A percentile compares a stretch with the other conserved stretches of the same genome.
These are phyloP conservation scores for Ferrisia virgata DNA, from an alignment of 2,888 invertebrate genomes.

Conservation along the genomic window DNA sequence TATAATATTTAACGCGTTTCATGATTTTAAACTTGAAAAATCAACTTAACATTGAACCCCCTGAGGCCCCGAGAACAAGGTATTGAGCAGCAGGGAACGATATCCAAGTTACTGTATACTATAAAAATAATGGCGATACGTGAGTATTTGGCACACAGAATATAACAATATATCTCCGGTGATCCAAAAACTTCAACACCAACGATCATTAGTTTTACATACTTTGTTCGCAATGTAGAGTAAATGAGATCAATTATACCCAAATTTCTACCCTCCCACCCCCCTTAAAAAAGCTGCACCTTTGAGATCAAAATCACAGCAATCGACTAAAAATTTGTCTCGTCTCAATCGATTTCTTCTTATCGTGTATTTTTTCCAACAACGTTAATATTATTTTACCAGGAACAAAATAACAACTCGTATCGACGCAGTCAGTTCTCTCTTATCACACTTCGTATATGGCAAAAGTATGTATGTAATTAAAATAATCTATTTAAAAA, in stretches of 20 bases:
- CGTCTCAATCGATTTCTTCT: background rate
- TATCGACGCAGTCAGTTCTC: no score
- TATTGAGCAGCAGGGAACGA: background rate
- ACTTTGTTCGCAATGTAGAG: background rate
- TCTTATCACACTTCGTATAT: background rate
- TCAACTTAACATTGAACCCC: no score
- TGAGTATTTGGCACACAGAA: background rate
- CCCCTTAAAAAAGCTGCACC: background rate
- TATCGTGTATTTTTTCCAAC: background rate
- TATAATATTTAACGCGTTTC: background rate
- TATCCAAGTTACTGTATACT: background rate
- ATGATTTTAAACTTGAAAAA: background rate
- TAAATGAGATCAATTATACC: background rate
- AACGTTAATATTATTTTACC: background rate
- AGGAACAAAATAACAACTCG: background rate
- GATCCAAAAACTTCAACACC: background rate
- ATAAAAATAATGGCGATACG: background rate
- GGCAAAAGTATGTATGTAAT: background rate
- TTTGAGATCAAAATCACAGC: constrained; percentile 14
- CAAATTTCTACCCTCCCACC: background rate
- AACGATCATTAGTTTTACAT: background rate
- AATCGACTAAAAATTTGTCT: background rate
- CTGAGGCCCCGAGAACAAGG: background rate
- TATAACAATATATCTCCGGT: background rate
- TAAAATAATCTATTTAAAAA: background rate